Conservation (phyloP, 1,140 invertebrate species). For the Schlechtendalia chinensis region DNA sequence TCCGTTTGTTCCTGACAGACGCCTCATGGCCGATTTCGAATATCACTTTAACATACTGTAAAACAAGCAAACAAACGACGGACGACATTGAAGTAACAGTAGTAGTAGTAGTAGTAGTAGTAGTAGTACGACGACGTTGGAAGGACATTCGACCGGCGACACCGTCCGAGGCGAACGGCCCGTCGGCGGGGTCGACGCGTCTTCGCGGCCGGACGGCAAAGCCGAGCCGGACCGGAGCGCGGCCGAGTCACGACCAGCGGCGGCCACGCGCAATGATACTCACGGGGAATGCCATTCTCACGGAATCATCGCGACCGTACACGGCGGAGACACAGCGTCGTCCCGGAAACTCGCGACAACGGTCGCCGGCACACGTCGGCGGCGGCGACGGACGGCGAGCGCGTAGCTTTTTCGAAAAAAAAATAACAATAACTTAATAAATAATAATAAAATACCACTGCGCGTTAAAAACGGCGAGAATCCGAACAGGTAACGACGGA, state of each 20-base stretch:
- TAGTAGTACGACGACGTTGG: no score
- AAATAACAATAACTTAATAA: no score
- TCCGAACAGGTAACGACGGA: not conserved
- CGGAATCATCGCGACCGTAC: slow-evolving; percentile 20
- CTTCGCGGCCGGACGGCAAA: not conserved
- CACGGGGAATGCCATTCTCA: slow-evolving; percentile 45
- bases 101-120: no score
- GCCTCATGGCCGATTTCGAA: slow-evolving; percentile 91
- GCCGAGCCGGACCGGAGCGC: not conserved
- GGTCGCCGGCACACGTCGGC: not conserved
- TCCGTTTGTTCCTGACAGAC: slow-evolving; percentile 71
- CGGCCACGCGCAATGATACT: not conserved
- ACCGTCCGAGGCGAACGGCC: no score
- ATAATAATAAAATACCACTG: no score
- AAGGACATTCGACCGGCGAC: no score
- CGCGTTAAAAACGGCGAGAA: slow-evolving; percentile 10
- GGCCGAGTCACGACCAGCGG: not conserved
- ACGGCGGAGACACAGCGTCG: not conserved
- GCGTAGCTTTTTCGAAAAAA: no score
- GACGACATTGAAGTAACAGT: no score
- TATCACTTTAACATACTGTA: slow-evolving; percentile 70
- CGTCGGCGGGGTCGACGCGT: no score
- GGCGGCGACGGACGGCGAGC: no score
- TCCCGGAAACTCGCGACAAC: not conserved
- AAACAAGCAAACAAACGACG: slow-evolving; percentile 26